A percentile compares a stretch with the other conserved stretches of the same genome.
Evolutionary conservation across 1,140 invertebrate species (phyloP).

Genomic region (Aphis gossypii): DNA sequence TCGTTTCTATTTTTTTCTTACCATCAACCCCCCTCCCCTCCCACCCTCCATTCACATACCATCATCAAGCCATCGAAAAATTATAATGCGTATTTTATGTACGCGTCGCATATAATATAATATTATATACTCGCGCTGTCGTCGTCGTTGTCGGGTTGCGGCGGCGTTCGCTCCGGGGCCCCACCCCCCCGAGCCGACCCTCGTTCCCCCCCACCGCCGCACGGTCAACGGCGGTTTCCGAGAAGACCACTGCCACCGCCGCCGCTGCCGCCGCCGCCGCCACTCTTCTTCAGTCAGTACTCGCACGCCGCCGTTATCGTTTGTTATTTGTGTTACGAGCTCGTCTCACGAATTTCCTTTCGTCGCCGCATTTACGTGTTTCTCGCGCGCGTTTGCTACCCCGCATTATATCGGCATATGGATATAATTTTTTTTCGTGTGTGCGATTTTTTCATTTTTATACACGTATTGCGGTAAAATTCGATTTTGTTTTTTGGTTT

Average conservation of each 20-base stretch:
- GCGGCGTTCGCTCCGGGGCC: slow-evolving; percentile 34
- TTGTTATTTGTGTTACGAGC: background rate
- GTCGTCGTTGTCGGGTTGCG: slow-evolving; percentile 11
- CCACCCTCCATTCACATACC: too few species aligned
- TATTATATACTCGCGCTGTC: background rate
- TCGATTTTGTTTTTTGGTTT: background rate
- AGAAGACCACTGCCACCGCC: background rate
- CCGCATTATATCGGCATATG: background rate
- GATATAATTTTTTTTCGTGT: background rate
- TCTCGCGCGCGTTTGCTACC: slow-evolving; percentile 13
- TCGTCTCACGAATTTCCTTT: background rate
- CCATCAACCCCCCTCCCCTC: too few species aligned
- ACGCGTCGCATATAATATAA: background rate
- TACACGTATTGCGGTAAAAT: background rate
- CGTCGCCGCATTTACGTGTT: background rate
- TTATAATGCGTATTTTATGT: slow-evolving; percentile 17
- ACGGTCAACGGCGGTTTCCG: slow-evolving; percentile 25
- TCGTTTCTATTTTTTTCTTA: background rate
- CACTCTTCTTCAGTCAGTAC: slow-evolving; percentile 50
- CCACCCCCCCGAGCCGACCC: slow-evolving; percentile 37
- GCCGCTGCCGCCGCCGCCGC: background rate
- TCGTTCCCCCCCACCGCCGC: background rate
- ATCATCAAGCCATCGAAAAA: background rate
- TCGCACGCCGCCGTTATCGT: slow-evolving; percentile 26
- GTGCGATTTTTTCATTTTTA: background rate